Evolutionary conservation across 1,140 invertebrate species (phyloP).

Genomic region (Grapholita molesta): DNA sequence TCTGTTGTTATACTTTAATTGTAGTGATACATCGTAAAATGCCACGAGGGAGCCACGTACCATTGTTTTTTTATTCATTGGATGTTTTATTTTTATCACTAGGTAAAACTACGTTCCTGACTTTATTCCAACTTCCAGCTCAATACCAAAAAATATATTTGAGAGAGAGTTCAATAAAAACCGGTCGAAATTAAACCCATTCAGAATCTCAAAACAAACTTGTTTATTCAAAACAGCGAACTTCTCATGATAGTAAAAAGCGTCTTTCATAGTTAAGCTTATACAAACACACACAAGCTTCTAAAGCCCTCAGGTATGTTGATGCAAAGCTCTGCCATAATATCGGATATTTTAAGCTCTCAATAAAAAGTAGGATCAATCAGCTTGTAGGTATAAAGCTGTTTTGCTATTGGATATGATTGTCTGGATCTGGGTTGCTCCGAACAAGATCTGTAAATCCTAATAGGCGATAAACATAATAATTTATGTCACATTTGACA

Average conservation of each 20-base stretch:
- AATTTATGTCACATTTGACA: background rate
- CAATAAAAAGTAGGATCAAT: slow-evolving; percentile 14
- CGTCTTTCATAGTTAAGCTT: slow-evolving; percentile 13
- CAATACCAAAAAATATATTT: background rate
- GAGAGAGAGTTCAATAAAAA: background rate
- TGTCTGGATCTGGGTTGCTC: background rate
- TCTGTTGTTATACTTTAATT: slow-evolving; percentile 6
- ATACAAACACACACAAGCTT: background rate
- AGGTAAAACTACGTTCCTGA: background rate
- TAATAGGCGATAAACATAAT: background rate
- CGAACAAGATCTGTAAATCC: background rate
- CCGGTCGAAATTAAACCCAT: background rate
- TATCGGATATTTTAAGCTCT: slow-evolving; percentile 16
- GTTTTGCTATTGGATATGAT: background rate
- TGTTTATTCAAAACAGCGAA: slow-evolving; percentile 11
- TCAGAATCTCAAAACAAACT: background rate
- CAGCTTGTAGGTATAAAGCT: background rate
- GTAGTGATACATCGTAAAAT: slow-evolving; percentile 7
- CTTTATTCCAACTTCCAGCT: background rate
- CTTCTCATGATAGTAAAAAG: slow-evolving; percentile 9
- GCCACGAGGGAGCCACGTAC: background rate
- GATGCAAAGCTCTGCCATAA: slow-evolving; percentile 2
- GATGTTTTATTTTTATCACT: background rate
- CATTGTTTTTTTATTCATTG: background rate
- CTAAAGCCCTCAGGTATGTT: slow-evolving; percentile 17